Evolutionary conservation across 2,797 vertebrate species (phyloP).

Genomic region (Acrossocheilus wenchowensis): DNA sequence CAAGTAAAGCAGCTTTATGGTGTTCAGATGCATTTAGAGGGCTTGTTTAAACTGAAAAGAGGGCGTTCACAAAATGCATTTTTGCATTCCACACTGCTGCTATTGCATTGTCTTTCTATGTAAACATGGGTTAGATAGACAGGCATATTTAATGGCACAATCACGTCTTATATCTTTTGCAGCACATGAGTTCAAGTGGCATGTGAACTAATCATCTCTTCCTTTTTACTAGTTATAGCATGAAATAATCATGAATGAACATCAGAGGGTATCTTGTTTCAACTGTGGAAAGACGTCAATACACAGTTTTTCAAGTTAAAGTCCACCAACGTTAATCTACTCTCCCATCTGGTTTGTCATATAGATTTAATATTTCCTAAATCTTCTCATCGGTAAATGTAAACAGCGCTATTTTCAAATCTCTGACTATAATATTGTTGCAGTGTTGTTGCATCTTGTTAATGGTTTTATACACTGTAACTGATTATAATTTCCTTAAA

Average conservation of each 20-base stretch:
- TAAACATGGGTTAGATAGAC: background rate
- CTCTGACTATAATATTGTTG: background rate
- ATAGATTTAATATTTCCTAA: background rate
- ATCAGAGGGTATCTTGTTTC: background rate
- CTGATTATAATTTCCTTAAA: background rate
- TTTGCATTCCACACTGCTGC: background rate
- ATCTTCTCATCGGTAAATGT: background rate
- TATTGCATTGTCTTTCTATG: background rate
- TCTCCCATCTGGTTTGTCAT: background rate
- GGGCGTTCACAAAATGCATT: background rate
- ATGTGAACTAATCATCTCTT: background rate
- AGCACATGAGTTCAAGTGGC: background rate
- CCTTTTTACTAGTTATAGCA: background rate
- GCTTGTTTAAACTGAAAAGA: background rate
- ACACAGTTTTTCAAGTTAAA: background rate
- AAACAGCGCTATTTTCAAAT: background rate
- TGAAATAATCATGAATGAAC: background rate
- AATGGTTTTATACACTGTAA: background rate
- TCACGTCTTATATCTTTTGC: background rate
- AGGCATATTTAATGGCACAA: background rate
- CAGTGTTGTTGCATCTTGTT: background rate
- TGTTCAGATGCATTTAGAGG: conserved; percentile 2
- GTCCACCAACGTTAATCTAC: background rate
- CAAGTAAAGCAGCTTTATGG: conserved; percentile 11
- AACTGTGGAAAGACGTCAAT: background rate